Base-by-base conservation (phyloP, 2,888 invertebrate species). In the Ophion slaviceki region DNA sequence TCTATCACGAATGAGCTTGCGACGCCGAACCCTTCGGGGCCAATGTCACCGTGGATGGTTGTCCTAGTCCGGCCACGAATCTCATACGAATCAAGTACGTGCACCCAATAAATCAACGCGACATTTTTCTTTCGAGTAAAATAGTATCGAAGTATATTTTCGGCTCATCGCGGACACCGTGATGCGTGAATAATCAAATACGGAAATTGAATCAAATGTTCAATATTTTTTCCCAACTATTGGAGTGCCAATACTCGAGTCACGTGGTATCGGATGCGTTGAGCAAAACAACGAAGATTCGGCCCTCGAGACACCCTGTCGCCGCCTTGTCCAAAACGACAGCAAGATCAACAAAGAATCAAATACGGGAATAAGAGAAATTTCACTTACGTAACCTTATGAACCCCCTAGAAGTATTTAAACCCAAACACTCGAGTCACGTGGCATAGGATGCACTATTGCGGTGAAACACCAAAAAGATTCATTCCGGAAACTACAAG, bases 41-140 rank as follows among this genome's bases (percentile, higher is more conserved):
- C 86, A 86, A 86, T 86, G 86, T 86, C 86, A 86, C 59, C 80
- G 86, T 66, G 80, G 75, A 83, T 83, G 59, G 83, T 86, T 83
- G 86, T 81, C 86, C 83, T 78, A 86, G 86, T 83, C 86, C 83
- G 47, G 7, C 62, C 17, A 14, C 24, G 67, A 68, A 59, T 70
- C 40, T 59, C 57, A 28, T 47, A 47, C 14, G 14, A 47, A 47
- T 47, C 47, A 47, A 47, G 14, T 47, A 36, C 71, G 57, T 24
- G 7, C 61, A 24, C n/a, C 11, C 61, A 24, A 4, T 61, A 61
- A 61, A 1, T 24, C n/a, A 61, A 61, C 20, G 20, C 20, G n/a
- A 5, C n/a, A 20, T 20, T 61, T 61, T 61, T 61, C 14, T 61
- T 61, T 20, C 20, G 20, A 10, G 14, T 8, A 10, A 20, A 20